Conservation (phyloP, 1,140 invertebrate genomes). For the Zaprionus camerounensis region DNA sequence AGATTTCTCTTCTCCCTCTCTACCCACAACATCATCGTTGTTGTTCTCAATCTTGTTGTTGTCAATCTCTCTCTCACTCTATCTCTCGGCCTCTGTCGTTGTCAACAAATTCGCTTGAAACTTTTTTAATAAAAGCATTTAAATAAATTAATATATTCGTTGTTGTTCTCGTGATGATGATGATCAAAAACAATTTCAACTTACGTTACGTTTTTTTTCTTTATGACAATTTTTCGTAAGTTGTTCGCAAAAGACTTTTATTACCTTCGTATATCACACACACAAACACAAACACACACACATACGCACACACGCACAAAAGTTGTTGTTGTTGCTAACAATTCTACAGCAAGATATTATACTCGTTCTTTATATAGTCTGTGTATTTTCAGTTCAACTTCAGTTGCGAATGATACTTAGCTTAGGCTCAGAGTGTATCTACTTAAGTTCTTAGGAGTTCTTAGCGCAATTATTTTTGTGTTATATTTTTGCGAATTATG, state of each 20-base stretch:
- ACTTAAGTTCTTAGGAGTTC: constrained; percentile 17
- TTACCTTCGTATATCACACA: constrained; percentile 64
- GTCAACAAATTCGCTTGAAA: constrained; percentile 67
- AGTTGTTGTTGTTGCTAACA: background rate
- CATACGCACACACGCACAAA: constrained; percentile 34
- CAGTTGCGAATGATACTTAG: background rate
- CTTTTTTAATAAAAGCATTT: constrained; percentile 81
- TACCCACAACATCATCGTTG: background rate
- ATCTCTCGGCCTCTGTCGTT: constrained; percentile 21
- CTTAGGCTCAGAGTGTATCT: constrained; percentile 11
- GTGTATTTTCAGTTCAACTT: constrained; percentile 3
- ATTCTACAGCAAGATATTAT: constrained; percentile 2
- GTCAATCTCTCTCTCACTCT: constrained; percentile 32
- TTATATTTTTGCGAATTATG: background rate
- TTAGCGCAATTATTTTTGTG: constrained; percentile 16
- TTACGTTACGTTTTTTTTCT: constrained; percentile 30
- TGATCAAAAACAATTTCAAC: constrained; percentile 66
- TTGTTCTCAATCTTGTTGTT: constrained; percentile 28
- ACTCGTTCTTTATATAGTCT: background rate
- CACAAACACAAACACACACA: background rate
- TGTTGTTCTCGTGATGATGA: constrained; percentile 44
- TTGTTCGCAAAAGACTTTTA: constrained; percentile 60
- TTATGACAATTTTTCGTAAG: constrained; percentile 18
- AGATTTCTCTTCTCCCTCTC: constrained; percentile 47
- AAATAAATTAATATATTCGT: constrained; percentile 73